Conservation (phyloP, 2,888 invertebrate genomes). For the Volucella inflata region DNA sequence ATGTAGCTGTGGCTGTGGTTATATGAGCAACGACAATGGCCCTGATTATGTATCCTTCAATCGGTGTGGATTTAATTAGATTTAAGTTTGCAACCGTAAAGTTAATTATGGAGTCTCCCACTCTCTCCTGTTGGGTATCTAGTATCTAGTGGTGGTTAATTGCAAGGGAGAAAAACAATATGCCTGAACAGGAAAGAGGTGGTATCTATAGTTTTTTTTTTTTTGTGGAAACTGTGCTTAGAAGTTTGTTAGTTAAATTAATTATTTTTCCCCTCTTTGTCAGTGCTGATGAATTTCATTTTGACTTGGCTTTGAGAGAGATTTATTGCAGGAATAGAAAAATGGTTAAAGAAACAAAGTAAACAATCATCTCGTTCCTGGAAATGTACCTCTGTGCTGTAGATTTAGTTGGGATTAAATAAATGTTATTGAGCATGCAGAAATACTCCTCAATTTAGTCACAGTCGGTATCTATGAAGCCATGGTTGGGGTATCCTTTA, state of each 20-base stretch:
- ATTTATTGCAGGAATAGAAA: slow-evolving; percentile 36
- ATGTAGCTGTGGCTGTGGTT: neutral
- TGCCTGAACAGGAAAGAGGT: slow-evolving; percentile 63
- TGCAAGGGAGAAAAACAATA: slow-evolving; percentile 53
- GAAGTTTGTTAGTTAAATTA: slow-evolving; percentile 51
- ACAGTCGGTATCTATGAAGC: too few species aligned
- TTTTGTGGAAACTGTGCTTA: slow-evolving; percentile 6
- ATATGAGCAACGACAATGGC: slow-evolving; percentile 43
- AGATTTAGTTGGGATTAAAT: too few species aligned
- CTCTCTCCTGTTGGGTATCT: slow-evolving; percentile 10
- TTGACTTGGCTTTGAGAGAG: slow-evolving; percentile 26
- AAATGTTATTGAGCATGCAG: too few species aligned
- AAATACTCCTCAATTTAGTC: too few species aligned
- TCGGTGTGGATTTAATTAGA: slow-evolving; percentile 69
- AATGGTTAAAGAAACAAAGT: neutral
- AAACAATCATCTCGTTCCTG: too few species aligned
- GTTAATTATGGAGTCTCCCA: slow-evolving; percentile 55
- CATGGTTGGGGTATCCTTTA: too few species aligned
- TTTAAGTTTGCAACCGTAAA: slow-evolving; percentile 70
- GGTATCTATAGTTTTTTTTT: slow-evolving; percentile 33
- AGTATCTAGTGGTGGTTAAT: neutral
- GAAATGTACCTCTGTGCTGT: too few species aligned
- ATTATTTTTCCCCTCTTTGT: slow-evolving; percentile 13
- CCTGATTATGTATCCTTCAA: slow-evolving; percentile 45
- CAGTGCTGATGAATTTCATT: slow-evolving; percentile 8